A percentile compares a stretch with the other conserved stretches of the same genome.
Evolutionary conservation across 2,113 vertebrate species (phyloP).

Genomic region (Ranitomeya imitator): DNA sequence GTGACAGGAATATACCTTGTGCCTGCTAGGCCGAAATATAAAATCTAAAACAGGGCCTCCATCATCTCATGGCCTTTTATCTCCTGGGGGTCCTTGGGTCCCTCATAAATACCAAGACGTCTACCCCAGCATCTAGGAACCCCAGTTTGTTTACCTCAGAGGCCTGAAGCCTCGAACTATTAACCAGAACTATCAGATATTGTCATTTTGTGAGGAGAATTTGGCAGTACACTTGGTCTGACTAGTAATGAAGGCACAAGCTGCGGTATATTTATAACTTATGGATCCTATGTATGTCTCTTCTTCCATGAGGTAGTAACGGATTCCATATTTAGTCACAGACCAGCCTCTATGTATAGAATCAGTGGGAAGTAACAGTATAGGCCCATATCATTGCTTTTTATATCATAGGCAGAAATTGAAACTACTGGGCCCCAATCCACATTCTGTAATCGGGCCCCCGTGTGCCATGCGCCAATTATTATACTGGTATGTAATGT

Average conservation of each 20-base stretch:
- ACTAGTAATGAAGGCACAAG: background rate
- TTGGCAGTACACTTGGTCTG: background rate
- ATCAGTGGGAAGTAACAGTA: background rate
- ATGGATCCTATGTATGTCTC: background rate
- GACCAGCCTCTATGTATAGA: background rate
- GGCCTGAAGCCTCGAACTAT: no score
- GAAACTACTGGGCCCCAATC: background rate
- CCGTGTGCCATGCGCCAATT: background rate
- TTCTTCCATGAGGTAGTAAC: background rate
- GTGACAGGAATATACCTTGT: no score
- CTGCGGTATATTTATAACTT: background rate
- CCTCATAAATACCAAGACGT: no score
- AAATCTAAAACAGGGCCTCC: no score
- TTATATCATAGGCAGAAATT: background rate
- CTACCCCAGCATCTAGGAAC: no score
- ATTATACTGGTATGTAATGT: background rate
- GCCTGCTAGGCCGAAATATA: no score
- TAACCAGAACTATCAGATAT: no score
- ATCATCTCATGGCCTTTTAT: no score
- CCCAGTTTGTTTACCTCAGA: no score
- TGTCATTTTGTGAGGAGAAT: no score
- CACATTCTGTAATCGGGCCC: background rate
- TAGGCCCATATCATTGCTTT: background rate
- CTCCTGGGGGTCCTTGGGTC: no score
- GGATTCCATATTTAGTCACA: background rate